These are phyloP conservation scores for Andrena minutula DNA, from an alignment of 2,888 invertebrate genomes.

Conservation along the genomic window DNA sequence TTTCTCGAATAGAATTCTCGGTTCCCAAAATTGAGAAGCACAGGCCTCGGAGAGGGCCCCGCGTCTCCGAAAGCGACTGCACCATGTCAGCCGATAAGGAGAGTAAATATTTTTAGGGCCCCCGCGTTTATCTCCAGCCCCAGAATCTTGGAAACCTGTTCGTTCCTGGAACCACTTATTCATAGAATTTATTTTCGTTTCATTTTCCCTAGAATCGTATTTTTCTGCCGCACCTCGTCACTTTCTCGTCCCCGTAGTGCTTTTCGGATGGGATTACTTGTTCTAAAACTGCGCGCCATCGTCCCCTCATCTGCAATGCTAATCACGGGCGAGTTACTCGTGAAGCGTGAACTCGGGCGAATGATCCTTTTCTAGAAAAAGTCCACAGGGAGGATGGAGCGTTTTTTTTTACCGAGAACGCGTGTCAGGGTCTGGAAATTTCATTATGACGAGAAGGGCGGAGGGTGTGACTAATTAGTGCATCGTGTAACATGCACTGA, in stretches of 20 bases:
- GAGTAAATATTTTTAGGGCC: constrained; percentile 76
- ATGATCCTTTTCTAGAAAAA: not conserved
- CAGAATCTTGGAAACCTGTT: constrained; percentile 42
- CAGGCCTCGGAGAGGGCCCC: not conserved
- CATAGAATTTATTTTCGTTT: not conserved
- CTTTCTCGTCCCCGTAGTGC: not conserved
- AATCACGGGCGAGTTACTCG: not conserved
- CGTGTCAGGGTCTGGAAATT: not conserved
- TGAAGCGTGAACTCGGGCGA: not conserved
- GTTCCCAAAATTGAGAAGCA: not conserved
- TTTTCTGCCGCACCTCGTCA: constrained; percentile 2
- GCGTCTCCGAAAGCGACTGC: constrained; percentile 3
- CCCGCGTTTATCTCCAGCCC: constrained; percentile 63
- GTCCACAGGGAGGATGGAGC: not conserved
- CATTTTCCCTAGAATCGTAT: not conserved
- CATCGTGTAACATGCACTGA: constrained; percentile 75
- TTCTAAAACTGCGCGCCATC: too few relatives aligned
- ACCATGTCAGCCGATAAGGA: constrained; percentile 71
- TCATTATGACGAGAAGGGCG: not conserved
- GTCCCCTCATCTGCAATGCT: too few relatives aligned
- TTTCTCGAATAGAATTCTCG: not conserved
- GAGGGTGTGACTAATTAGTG: constrained; percentile 73
- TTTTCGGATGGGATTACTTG: not conserved
- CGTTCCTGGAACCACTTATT: constrained; percentile 18
- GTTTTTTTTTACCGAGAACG: too few relatives aligned